Base-by-base conservation (phyloP, 1,140 invertebrate species). In the Grapholita molesta region DNA sequence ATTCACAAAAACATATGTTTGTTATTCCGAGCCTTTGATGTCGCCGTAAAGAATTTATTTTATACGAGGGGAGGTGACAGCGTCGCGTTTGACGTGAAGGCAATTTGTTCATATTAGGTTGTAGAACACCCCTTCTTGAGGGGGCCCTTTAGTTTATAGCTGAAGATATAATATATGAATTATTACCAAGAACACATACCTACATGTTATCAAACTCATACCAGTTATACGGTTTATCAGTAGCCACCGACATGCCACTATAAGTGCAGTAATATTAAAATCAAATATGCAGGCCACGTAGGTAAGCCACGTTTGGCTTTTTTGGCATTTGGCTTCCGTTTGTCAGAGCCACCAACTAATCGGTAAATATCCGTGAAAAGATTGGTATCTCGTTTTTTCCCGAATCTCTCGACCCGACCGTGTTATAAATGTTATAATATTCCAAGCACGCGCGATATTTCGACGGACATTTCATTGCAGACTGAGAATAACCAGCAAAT, bases 51-150 rank as follows among this genome's bases (percentile, higher is more conserved):
- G 55, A 61, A 61, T 61, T 61, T 61, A 24, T 61, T 25, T 53
- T 61, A 61, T 8, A 61, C 25, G 55, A 61, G 53, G 24, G 53
- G 53, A 57, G 12, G 53, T 57, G 53, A 64, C 28, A 67, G 38
- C 12, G 38, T 42, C 28, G 33, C 57, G 70, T 64, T 25, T 66
- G 66, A 70, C 65, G 55, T 69, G 67, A 69, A 72, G 61, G 66
- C 69, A 75, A 70, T 76, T 73, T 71, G 69, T 52, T 55, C 48
- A 73, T 76, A 64, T 69, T 76, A 70, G 64, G 18, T 33, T 8
- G 3, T 3, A 66, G 55, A 64, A 64, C 38, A 32, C 38, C 68
- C 9, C 24, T n/a, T 38, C 28, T 15, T 30, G 30, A 24, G 24
- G 33, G 24, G 23, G 48, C 42, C 18, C 11, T n/a, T n/a, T 55